Evolutionary conservation across 1,140 invertebrate species (phyloP).

Genomic region (Drosophila persimilis): DNA sequence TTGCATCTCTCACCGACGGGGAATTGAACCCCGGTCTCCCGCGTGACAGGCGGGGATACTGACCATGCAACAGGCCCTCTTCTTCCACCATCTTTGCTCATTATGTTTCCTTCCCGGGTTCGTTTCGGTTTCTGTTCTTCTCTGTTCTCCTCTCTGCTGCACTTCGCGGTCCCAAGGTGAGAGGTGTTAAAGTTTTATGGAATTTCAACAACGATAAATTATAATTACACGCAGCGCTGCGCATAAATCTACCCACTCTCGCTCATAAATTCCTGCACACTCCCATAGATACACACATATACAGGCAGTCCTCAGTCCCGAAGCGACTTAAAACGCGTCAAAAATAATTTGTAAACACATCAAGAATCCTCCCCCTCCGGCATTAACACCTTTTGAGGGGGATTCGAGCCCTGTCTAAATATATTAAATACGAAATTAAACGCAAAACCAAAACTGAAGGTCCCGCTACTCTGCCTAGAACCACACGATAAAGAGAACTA

Average conservation of each 20-base stretch:
- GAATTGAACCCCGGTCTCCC: constrained; percentile 85
- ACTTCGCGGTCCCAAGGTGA: constrained; percentile 50
- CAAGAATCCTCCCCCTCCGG: constrained; percentile 42
- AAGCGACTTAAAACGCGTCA: constrained; percentile 52
- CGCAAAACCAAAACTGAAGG: not conserved
- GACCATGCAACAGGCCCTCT: constrained; percentile 44
- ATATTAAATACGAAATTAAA: constrained; percentile 10
- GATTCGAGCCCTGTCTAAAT: constrained; percentile 31
- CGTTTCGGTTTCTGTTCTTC: constrained; percentile 6
- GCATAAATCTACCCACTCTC: constrained; percentile 47
- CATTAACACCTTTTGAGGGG: constrained; percentile 58
- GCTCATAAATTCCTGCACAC: constrained; percentile 7
- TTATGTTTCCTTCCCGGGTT: constrained; percentile 37
- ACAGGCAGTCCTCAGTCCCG: constrained; percentile 17
- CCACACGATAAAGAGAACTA: not conserved
- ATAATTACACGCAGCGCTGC: constrained; percentile 62
- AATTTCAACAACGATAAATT: constrained; percentile 72
- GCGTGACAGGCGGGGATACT: constrained; percentile 84
- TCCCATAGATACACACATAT: constrained; percentile 2
- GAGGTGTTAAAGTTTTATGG: constrained; percentile 67
- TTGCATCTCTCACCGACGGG: constrained; percentile 72
- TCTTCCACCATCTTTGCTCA: constrained; percentile 5
- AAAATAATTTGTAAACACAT: constrained; percentile 65
- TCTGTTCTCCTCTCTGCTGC: constrained; percentile 13
- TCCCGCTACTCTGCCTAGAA: not conserved